phyloP scores from a whole-genome alignment of 1,140 invertebrate species.

The Sarcophaga bullata region DNA sequence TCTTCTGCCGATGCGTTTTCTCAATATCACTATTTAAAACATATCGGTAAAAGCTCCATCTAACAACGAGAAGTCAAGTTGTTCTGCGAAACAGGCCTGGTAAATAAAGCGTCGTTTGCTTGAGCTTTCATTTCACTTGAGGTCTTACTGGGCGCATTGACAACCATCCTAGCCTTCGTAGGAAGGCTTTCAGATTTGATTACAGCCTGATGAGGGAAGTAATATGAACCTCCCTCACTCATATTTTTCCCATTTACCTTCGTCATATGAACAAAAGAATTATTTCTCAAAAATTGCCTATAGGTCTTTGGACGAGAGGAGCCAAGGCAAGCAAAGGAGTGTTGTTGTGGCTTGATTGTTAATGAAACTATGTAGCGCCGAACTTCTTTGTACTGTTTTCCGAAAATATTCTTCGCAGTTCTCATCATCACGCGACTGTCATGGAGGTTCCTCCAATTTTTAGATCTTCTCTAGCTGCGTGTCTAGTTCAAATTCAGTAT shows the following conservation, averaged over 20 bases:
- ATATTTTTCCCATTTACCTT: too few species aligned
- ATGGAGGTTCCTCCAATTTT: neutral
- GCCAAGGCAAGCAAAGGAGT: neutral
- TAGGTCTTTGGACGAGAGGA: neutral
- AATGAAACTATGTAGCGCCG: neutral
- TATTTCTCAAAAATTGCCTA: neutral
- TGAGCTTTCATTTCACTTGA: conserved; percentile 46
- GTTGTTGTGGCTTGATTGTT: neutral
- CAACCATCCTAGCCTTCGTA: conserved; percentile 53
- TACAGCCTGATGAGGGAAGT: conserved; percentile 58
- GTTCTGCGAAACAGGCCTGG: too few species aligned
- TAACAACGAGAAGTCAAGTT: too few species aligned
- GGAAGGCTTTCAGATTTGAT: conserved; percentile 52
- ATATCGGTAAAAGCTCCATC: too few species aligned
- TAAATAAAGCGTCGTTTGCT: too few species aligned
- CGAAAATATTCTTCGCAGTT: neutral
- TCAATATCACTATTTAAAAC: too few species aligned
- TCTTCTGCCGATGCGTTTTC: too few species aligned
- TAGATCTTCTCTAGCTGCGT: neutral
- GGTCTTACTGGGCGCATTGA: conserved; percentile 50
- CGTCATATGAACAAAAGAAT: conserved; percentile 39
- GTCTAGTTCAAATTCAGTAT: neutral
- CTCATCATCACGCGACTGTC: neutral
- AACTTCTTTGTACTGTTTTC: neutral
- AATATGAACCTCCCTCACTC: conserved; percentile 41